Base-by-base conservation (phyloP, 2,888 invertebrate species). In the Andrena bicolor region DNA sequence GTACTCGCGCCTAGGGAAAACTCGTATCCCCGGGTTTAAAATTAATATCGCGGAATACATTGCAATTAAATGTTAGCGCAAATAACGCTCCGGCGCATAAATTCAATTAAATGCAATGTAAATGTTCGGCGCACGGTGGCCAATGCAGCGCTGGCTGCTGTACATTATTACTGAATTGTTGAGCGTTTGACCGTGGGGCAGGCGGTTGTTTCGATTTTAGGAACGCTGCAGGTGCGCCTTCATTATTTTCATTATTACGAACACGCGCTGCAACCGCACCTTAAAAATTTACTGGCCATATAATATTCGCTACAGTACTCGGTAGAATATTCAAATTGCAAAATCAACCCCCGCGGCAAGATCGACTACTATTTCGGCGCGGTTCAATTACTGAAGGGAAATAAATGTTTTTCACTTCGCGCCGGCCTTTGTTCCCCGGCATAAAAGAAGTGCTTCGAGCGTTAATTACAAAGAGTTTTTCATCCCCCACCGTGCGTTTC, bases 381-480 rank as follows among this genome's bases (percentile, higher is more conserved):
- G 65, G 74, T 83, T 83, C 87, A 89, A 90, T 90, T 90, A 88
- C 86, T 76, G 84, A 86, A 88, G 87, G 85, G 61, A 80, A 80
- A 80, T 80, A 84, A 87, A 88, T 84, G 78, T 80, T 81, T 84
- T 78, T 78, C 75, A 82, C 79, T 80, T 77, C 13, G 23, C 53
- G 20, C 26, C 49, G 13, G 71, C 70, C 69, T 65, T 69, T 76
- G 51, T 69, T 72, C 60, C 65, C 58, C 32, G 26, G 53, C 68
- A 78, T 70, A 77, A 81, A 80, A 84, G 82, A 87, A 86, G 56
- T 10, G 76, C 68, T 53, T 53, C 58, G 75, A 74, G 74, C 90
- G 88, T 90, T 92, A 92, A 92, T 92, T 92, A 87, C 90, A 85
- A 69, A 79, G 86, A 90, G 88, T 91, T 92, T 91, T 91, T 91